Conservation (phyloP, 2,797 vertebrate genomes). For the Pangasius krempfi region DNA sequence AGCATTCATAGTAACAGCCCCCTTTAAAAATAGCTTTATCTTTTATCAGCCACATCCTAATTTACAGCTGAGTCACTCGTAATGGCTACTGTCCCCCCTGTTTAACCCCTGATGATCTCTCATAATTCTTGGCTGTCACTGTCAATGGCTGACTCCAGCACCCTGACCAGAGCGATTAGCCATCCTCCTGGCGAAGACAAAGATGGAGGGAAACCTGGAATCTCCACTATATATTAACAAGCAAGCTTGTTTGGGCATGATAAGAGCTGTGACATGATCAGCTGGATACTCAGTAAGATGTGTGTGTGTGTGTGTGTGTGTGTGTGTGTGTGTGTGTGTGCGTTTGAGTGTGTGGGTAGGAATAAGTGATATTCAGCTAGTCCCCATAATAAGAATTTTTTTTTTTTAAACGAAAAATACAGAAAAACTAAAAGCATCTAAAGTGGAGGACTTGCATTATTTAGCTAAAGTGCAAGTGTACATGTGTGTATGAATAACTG, state of each 20-base stretch:
- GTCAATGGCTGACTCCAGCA: slow-evolving; percentile 88
- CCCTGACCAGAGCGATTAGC: slow-evolving; percentile 86
- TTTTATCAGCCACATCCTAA: slow-evolving; percentile 88
- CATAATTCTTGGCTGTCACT: slow-evolving; percentile 85
- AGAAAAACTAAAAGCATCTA: neutral
- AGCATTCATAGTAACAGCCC: neutral
- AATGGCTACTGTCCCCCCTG: slow-evolving; percentile 85
- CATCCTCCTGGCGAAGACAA: slow-evolving; percentile 84
- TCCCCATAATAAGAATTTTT: neutral
- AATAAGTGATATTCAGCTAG: neutral
- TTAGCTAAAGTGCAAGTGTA: neutral
- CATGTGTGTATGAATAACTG: neutral
- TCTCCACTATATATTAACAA: slow-evolving; percentile 86
- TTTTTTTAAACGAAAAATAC: neutral
- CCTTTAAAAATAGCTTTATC: slow-evolving; percentile 55
- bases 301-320: slow-evolving; percentile 59
- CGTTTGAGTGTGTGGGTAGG: neutral
- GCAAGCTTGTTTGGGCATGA: slow-evolving; percentile 86
- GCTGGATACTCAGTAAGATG: slow-evolving; percentile 73
- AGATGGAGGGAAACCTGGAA: slow-evolving; percentile 78
- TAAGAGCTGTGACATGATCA: slow-evolving; percentile 83
- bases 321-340: slow-evolving; percentile 61
- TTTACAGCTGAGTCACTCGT: slow-evolving; percentile 89
- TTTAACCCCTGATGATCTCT: slow-evolving; percentile 86
- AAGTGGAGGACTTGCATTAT: neutral